phyloP scores from a whole-genome alignment of 2,888 invertebrate species.

The Eupeodes latifasciatus region DNA sequence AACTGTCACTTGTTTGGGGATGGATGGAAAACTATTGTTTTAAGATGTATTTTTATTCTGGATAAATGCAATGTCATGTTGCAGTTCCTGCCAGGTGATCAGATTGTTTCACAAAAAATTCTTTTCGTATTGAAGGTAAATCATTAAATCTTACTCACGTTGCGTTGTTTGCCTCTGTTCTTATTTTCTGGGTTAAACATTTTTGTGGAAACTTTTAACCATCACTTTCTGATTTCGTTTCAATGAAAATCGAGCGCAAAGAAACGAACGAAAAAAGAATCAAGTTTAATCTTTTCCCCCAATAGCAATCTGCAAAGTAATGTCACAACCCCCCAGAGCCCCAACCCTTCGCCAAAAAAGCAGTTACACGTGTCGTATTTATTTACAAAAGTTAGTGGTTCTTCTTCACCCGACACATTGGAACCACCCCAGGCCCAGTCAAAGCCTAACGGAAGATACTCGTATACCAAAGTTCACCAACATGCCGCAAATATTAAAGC shows the following conservation, averaged over 20 bases:
- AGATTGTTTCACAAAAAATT: conserved; percentile 16
- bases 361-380: conserved; percentile 68
- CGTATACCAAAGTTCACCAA: conserved; percentile 1
- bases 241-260: no score
- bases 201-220: conserved; percentile 30
- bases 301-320: not conserved
- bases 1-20: not conserved
- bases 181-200: not conserved
- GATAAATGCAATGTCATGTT: not conserved
- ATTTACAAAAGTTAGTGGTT: conserved; percentile 28
- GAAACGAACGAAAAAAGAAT: conserved; percentile 12
- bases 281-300: not conserved
- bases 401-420: not conserved
- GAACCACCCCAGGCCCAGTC: no score
- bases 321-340: not conserved
- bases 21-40: not conserved
- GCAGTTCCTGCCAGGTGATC: conserved; percentile 20
- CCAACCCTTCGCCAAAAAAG: conserved; percentile 26
- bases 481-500: conserved; percentile 21
- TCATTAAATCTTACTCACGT: not conserved
- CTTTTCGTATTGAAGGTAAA: not conserved
- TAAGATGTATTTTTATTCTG: not conserved
- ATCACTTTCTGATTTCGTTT: conserved; percentile 45
- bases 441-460: not conserved
- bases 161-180: not conserved